Base-by-base conservation (phyloP, 1,140 invertebrate species). In the Panagrolaimus sp. region DNA sequence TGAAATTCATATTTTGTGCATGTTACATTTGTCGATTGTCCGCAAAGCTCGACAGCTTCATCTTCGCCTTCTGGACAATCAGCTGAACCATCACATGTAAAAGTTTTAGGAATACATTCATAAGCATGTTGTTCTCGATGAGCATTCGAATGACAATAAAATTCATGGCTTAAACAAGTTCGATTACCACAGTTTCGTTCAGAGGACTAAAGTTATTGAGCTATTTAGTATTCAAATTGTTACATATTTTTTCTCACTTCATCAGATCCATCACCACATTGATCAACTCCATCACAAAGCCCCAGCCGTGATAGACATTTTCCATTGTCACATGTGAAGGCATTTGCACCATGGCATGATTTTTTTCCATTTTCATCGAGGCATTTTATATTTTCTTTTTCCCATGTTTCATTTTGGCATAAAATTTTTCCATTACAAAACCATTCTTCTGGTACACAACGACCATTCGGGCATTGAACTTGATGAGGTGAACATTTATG, bases 301-400 rank as follows among this genome's bases (percentile, higher is more conserved):
- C 92, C 94, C 0, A 89, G 90, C 66, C 23, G 48, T 31, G 47
- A 92, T 0, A 98, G 89, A 82, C 95, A 98, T 25, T 90, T 89
- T 1, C 84, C 89, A 83, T 94, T 96, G 69, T 90, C 78, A 74
- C 87, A 87, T 38, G 81, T 78, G 75, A 87, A 88, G 43, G 86
- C 78, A 72, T 86, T 85, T 11, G 69, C 66, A 27, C 92, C 95
- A 38, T 4, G 7, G 78, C 91, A 91, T 0, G 51, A 92, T 91
- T 92, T 92, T 82, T 96, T 92, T 80, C 96, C 93, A 0, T 90
- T 92, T 79, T 93, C 91, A 75, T 96, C 93, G 0, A 92, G 92
- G 76, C 84, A 85, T 94, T 96, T 72, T 91, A 91, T 87, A 16
- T 91, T 86, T 69, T 91, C 92, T 84, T 98, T 93, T 1, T 92